Evolutionary conservation across 2,113 vertebrate genomes (phyloP), one percentile per base, ranked within the genome.

Genomic region (Lagenorhynchus albirostris): DNA sequence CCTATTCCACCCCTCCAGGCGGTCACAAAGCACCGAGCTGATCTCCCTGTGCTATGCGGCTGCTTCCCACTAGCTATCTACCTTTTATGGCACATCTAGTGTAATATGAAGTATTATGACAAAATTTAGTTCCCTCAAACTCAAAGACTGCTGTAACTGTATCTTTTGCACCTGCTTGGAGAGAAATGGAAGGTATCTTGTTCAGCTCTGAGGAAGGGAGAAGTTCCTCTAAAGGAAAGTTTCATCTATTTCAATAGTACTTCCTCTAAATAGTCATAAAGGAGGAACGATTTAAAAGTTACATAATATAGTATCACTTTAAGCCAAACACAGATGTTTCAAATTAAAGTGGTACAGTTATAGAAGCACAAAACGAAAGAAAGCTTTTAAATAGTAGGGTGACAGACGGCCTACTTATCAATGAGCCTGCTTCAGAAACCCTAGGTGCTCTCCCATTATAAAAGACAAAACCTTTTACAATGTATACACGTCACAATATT

Each of bases 331-430:
- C 44, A 80, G 60, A 83, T 4, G 2, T 92, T 87, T 76, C 31
- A 65, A 33, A 83, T 60, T 90, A 82, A 68, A 96, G 20, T 80
- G 63, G 83, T 47, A 89, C 47, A 91, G 92, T 93, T 91, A 50
- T 38, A 86, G 44, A 38, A 79, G 14, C 23, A 94, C 8, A 86
- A 65, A 86, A 82, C 2, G 18, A 50, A 87, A 89, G 6, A 89
- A 80, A 15, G 25, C 60, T 65, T n/a, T 53, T 76, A 83, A 89
- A 92, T n/a, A 8, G 5, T 29, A 74, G 26, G 38, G 41, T 89
- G 21, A 44, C 5, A 89, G 58, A 89, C 2, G 14, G 18, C 5
- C 25, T 86, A 53, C 7, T 90, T 65, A 87, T 82, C 67, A 67
- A 67, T 83, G 15, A 91, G 62, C 36, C 13, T 87, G 26, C 26